These are phyloP conservation scores for Penaeus monodon DNA, from an alignment of 2,888 invertebrate species.

Conservation along the genomic window DNA sequence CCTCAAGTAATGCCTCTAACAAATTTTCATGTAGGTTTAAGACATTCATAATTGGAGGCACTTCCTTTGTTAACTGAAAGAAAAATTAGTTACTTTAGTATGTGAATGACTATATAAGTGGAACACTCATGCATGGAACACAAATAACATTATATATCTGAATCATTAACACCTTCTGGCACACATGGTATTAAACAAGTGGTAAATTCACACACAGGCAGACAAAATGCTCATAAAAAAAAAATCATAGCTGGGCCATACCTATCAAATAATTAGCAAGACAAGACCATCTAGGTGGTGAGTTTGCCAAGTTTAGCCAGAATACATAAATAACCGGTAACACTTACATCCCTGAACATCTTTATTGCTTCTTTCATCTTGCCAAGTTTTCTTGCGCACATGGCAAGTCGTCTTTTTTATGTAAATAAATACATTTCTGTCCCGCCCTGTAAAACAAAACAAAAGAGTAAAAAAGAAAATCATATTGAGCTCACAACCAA, in stretches of 20 bases:
- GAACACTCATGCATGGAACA: too few species aligned
- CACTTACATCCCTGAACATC: slow-evolving; percentile 87
- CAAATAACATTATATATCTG: too few species aligned
- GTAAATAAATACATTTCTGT: slow-evolving; percentile 94
- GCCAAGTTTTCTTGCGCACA: slow-evolving; percentile 95
- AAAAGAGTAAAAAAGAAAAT: background rate
- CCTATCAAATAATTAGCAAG: too few species aligned
- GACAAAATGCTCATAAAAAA: too few species aligned
- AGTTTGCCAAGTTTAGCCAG: too few species aligned
- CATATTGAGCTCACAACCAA: background rate
- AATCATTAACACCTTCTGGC: too few species aligned
- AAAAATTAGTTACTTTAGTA: too few species aligned
- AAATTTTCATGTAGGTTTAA: slow-evolving; percentile 95
- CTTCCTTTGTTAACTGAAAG: slow-evolving; percentile 87
- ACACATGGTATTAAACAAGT: too few species aligned
- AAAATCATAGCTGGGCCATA: too few species aligned
- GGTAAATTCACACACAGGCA: too few species aligned
- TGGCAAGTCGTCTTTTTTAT: slow-evolving; percentile 93
- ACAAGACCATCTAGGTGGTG: too few species aligned
- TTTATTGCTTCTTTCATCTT: slow-evolving; percentile 89
- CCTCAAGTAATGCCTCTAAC: slow-evolving; percentile 93
- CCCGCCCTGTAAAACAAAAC: slow-evolving; percentile 76
- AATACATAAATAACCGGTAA: background rate
- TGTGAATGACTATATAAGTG: too few species aligned
- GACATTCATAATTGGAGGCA: slow-evolving; percentile 93